Conservation (phyloP, 2,888 invertebrate species). For the Hydropsyche betteni region DNA sequence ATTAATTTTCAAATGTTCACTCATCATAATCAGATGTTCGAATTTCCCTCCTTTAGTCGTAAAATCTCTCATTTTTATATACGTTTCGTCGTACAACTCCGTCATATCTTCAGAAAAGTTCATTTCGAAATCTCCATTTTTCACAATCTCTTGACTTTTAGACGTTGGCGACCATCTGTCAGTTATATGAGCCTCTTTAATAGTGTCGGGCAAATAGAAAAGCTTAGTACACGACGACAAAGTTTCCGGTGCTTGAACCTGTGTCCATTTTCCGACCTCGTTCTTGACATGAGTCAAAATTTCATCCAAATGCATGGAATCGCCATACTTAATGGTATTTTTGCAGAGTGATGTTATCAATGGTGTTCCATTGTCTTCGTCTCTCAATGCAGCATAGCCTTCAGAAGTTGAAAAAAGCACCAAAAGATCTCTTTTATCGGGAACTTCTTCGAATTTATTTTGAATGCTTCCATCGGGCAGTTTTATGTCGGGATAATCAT, state of each 20-base stretch:
- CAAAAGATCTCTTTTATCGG: neutral
- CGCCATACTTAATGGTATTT: neutral
- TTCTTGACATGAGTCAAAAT: neutral
- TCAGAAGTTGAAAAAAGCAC: neutral
- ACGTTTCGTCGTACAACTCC: no score
- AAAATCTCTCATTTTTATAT: no score
- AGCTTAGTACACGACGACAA: neutral
- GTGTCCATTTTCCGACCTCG: neutral
- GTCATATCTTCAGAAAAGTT: no score
- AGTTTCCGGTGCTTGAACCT: neutral
- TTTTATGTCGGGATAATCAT: no score
- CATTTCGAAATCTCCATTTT: no score
- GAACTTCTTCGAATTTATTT: neutral
- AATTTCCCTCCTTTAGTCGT: no score
- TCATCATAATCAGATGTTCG: no score
- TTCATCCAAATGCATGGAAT: neutral
- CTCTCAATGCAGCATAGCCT: neutral
- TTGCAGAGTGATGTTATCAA: conserved; percentile 3
- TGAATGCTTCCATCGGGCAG: no score
- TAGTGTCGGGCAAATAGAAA: neutral
- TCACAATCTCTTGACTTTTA: no score
- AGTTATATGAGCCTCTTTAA: neutral
- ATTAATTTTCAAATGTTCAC: no score
- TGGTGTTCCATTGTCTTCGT: neutral
- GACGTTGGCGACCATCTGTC: neutral